Evolutionary conservation across 2,888 invertebrate genomes (phyloP).

Genomic region (Aphodius granarius): DNA sequence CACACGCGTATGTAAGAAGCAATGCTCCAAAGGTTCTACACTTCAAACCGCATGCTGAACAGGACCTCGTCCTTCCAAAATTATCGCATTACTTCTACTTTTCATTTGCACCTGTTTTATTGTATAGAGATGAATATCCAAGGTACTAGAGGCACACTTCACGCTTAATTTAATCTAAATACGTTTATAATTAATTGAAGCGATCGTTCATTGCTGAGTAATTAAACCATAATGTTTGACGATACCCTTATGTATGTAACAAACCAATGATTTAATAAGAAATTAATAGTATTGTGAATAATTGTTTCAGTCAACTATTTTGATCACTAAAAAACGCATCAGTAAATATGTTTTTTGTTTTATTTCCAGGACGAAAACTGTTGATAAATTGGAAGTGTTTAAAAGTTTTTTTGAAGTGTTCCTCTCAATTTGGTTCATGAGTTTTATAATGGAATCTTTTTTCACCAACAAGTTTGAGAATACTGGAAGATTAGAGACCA

Average conservation of each 20-base stretch:
- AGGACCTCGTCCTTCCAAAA: slow-evolving; percentile 57
- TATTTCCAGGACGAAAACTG: slow-evolving; percentile 65
- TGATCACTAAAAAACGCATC: too few relatives aligned
- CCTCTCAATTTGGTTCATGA: slow-evolving; percentile 77
- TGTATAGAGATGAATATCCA: slow-evolving; percentile 84
- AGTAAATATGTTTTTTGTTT: not conserved
- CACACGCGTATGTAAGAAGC: slow-evolving; percentile 77
- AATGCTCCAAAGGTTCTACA: slow-evolving; percentile 65
- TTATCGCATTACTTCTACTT: slow-evolving; percentile 81
- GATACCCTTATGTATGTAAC: too few relatives aligned
- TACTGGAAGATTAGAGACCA: slow-evolving; percentile 57
- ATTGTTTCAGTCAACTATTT: too few relatives aligned
- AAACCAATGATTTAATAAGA: too few relatives aligned
- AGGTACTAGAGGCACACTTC: slow-evolving; percentile 3
- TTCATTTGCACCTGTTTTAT: slow-evolving; percentile 83
- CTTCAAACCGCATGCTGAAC: slow-evolving; percentile 53
- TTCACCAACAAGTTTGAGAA: slow-evolving; percentile 69
- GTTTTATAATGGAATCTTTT: slow-evolving; percentile 80
- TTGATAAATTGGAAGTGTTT: slow-evolving; percentile 74
- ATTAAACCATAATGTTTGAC: too few relatives aligned
- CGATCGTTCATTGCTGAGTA: too few relatives aligned
- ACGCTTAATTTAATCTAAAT: not conserved
- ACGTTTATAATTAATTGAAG: not conserved
- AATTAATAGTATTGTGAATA: too few relatives aligned
- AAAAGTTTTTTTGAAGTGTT: slow-evolving; percentile 74